Evolutionary conservation across 2,888 invertebrate species (phyloP).

Genomic region (Trachelus iudaicus): DNA sequence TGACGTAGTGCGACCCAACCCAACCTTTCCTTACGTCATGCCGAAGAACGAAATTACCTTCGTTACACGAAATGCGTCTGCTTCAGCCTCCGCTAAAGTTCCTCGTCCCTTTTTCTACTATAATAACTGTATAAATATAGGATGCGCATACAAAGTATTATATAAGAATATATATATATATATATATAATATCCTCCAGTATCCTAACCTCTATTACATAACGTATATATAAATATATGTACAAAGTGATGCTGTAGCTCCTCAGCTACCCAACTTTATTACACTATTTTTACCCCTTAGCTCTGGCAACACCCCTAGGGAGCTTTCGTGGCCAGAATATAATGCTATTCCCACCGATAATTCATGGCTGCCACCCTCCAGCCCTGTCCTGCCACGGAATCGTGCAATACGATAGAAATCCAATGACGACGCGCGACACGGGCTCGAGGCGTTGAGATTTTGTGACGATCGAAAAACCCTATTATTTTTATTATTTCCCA

Average conservation of each 20-base stretch:
- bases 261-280: slow-evolving; percentile 4
- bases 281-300: background rate
- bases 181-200: too few relatives aligned
- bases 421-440: too few relatives aligned
- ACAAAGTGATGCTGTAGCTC: too few relatives aligned
- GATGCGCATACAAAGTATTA: too few relatives aligned
- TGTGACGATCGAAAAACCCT: too few relatives aligned
- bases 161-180: too few relatives aligned
- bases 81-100: slow-evolving; percentile 40
- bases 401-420: too few relatives aligned
- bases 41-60: slow-evolving; percentile 64
- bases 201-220: too few relatives aligned
- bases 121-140: background rate
- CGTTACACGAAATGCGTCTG: slow-evolving; percentile 62
- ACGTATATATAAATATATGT: too few relatives aligned
- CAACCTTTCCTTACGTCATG: slow-evolving; percentile 41
- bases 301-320: background rate
- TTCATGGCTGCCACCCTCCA: slow-evolving; percentile 6
- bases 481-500: too few relatives aligned
- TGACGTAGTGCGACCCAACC: slow-evolving; percentile 3
- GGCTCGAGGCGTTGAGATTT: too few relatives aligned
- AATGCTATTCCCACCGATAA: background rate
- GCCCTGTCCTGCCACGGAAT: background rate
- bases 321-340: background rate
- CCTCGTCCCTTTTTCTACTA: slow-evolving; percentile 5